Conservation (phyloP, 1,140 invertebrate genomes). For the Drosophila triauraria region DNA sequence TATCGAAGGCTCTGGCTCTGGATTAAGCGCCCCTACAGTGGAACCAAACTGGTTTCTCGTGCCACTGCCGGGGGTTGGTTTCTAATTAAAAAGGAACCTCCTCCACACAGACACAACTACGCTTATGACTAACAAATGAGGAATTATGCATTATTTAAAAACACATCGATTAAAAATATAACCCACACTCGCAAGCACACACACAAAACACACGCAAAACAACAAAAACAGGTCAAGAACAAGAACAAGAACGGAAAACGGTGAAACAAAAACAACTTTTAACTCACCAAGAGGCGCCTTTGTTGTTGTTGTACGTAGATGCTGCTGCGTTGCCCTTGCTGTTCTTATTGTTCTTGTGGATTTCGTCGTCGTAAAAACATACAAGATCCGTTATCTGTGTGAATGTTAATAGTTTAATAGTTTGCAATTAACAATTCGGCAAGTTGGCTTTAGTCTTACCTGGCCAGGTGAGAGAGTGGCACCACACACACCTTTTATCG, state of each 20-base stretch:
- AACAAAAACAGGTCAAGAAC: slow-evolving; percentile 43
- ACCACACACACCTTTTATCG: slow-evolving; percentile 32
- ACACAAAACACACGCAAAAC: slow-evolving; percentile 5
- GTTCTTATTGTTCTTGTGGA: slow-evolving; percentile 10
- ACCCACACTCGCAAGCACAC: slow-evolving; percentile 15
- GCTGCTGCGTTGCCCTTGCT: slow-evolving; percentile 9
- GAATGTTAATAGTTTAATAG: slow-evolving; percentile 18
- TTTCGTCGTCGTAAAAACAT: slow-evolving; percentile 34
- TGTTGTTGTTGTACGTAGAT: slow-evolving; percentile 20
- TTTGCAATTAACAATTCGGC: slow-evolving; percentile 35
- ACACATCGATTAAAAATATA: slow-evolving; percentile 41
- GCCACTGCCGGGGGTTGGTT: slow-evolving; percentile 30
- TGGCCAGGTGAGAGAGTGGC: slow-evolving; percentile 18
- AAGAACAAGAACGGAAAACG: slow-evolving; percentile 42
- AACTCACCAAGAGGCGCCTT: slow-evolving; percentile 43
- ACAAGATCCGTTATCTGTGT: slow-evolving; percentile 30
- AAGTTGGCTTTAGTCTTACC: slow-evolving; percentile 21
- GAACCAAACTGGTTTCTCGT: slow-evolving; percentile 39
- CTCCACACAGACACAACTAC: slow-evolving; percentile 34
- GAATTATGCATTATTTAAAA: slow-evolving; percentile 44
- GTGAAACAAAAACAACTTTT: slow-evolving; percentile 42
- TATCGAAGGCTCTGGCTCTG: slow-evolving; percentile 37
- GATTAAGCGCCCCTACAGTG: slow-evolving; percentile 41
- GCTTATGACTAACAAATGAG: slow-evolving; percentile 40
- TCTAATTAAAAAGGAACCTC: slow-evolving; percentile 36